A percentile compares a stretch with the other conserved stretches of the same genome.
Evolutionary conservation across 2,888 invertebrate species (phyloP).

Genomic region (Scaptomyza parva): DNA sequence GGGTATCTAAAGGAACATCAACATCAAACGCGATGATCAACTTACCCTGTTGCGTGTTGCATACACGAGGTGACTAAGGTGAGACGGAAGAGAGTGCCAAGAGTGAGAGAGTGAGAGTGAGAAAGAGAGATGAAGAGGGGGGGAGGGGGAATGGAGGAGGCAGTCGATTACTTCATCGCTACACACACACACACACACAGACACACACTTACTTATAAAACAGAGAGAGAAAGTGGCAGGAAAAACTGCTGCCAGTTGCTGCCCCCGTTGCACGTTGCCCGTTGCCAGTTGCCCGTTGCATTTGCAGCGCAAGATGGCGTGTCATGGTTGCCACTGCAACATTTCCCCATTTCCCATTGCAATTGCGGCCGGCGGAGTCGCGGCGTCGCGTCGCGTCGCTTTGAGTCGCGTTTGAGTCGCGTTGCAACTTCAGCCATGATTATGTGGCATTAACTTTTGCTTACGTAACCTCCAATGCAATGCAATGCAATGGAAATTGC

Average conservation of each 20-base stretch:
- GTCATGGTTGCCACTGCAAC: constrained; percentile 64
- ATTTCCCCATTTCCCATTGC: constrained; percentile 73
- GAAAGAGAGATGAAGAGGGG: background rate
- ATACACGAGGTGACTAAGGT: background rate
- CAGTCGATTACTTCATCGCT: constrained; percentile 71
- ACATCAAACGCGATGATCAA: constrained; percentile 51
- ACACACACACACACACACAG: constrained; percentile 1
- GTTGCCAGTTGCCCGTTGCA: no score
- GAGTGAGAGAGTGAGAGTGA: background rate
- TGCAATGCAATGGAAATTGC: constrained; percentile 72
- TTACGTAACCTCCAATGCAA: constrained; percentile 75
- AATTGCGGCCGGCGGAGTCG: constrained; percentile 49
- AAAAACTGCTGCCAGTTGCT: constrained; percentile 56
- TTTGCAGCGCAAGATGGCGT: constrained; percentile 70
- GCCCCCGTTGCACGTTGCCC: constrained; percentile 36
- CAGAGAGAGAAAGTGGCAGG: constrained; percentile 75
- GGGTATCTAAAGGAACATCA: constrained; percentile 9
- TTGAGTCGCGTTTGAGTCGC: constrained; percentile 36
- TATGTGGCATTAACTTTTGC: constrained; percentile 80
- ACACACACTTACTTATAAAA: background rate
- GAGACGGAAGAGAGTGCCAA: background rate
- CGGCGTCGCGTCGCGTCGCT: constrained; percentile 23
- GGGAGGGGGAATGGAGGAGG: constrained; percentile 3
- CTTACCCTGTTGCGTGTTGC: constrained; percentile 43
- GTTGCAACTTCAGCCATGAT: constrained; percentile 80